These are phyloP conservation scores for Phymorhynchus buccinoides DNA, from an alignment of 1,140 invertebrate genomes.

Conservation along the genomic window DNA sequence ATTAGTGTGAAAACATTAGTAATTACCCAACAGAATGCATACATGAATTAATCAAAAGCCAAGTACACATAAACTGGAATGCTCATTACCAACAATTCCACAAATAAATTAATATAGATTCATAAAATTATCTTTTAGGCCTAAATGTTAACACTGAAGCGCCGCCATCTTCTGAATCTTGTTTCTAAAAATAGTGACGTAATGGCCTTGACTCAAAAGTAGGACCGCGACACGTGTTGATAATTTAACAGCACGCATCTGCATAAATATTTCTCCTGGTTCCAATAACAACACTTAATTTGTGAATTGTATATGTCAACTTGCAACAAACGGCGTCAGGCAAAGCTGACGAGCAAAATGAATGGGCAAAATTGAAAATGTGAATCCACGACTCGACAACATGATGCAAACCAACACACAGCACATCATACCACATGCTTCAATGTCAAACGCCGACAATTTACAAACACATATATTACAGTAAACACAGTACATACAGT, in stretches of 20 bases:
- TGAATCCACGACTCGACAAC: not conserved
- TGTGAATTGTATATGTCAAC: not conserved
- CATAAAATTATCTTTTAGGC: too few species aligned
- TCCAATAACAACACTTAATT: not conserved
- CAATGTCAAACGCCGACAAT: slow-evolving; percentile 7
- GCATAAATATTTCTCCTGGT: not conserved
- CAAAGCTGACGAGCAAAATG: not conserved
- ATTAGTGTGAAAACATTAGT: too few species aligned
- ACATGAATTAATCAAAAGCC: too few species aligned
- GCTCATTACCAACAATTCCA: too few species aligned
- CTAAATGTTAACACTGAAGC: too few species aligned
- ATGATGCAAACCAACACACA: not conserved
- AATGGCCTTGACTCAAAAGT: not conserved
- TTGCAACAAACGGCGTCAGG: not conserved
- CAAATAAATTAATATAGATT: too few species aligned
- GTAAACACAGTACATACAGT: not conserved
- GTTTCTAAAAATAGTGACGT: not conserved
- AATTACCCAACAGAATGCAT: too few species aligned
- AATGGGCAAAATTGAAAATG: not conserved
- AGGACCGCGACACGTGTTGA: not conserved
- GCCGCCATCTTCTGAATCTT: not conserved
- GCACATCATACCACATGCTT: not conserved
- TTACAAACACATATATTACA: not conserved
- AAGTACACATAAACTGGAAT: too few species aligned
- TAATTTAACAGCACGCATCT: not conserved